Percentiles rank a stretch among this genome's conserved stretches.
phyloP scores from a whole-genome alignment of 2,113 vertebrate genomes.

The Charina bottae region DNA sequence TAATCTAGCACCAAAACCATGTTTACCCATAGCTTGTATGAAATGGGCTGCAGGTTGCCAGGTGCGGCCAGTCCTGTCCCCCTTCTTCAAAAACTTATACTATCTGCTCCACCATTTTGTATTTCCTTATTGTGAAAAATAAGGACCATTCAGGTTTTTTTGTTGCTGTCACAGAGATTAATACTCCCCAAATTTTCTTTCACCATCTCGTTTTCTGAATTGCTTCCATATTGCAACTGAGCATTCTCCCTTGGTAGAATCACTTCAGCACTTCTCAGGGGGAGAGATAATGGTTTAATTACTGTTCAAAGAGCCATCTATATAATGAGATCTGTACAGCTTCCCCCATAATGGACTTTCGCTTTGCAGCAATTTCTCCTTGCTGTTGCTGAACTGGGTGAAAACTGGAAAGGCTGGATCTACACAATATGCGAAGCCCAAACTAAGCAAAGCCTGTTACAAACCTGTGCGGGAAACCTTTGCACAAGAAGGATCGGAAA shows the following conservation, averaged over 20 bases:
- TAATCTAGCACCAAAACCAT: neutral
- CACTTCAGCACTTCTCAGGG: neutral
- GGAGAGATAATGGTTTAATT: neutral
- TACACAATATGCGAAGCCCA: neutral
- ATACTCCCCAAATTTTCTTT: neutral
- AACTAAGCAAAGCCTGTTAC: neutral
- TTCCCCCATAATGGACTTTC: neutral
- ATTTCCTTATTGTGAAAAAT: neutral
- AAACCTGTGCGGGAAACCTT: neutral
- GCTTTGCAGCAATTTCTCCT: neutral
- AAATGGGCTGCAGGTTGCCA: neutral
- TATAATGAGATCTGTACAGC: neutral
- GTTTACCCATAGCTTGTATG: neutral
- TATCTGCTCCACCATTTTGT: neutral
- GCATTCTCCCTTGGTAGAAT: neutral
- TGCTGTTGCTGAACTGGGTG: neutral
- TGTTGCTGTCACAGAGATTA: neutral
- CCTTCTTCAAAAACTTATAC: neutral
- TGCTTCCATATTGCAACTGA: neutral
- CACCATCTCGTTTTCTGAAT: neutral
- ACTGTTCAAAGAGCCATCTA: neutral
- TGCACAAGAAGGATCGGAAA: no score
- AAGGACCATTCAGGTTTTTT: neutral
- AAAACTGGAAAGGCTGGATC: neutral
- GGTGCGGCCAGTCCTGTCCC: no score